Evolutionary conservation across 2,113 vertebrate genomes (phyloP).

Genomic region (Clinocottus analis): DNA sequence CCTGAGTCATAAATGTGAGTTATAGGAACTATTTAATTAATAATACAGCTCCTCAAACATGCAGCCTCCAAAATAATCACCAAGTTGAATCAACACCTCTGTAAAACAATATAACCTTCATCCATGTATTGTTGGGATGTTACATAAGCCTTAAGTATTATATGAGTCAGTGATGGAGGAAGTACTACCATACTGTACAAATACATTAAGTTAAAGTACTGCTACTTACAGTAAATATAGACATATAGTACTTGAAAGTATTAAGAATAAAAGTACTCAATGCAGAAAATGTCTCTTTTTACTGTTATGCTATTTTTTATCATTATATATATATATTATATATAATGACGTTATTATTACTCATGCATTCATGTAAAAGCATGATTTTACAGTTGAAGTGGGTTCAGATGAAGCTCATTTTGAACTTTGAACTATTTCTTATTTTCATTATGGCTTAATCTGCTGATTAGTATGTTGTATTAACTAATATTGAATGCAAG

Average conservation of each 20-base stretch:
- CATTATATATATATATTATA: neutral
- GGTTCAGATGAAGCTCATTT: neutral
- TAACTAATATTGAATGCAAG: no score
- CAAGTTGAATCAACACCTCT: neutral
- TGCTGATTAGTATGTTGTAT: neutral
- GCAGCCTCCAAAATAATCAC: neutral
- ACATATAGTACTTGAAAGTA: neutral
- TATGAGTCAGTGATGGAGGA: no score
- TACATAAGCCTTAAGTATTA: no score
- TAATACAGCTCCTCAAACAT: neutral
- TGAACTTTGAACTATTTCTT: neutral
- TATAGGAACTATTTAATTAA: neutral
- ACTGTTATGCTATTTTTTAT: neutral
- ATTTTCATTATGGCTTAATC: neutral
- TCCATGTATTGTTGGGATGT: no score
- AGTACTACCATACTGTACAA: no score
- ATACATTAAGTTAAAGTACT: no score
- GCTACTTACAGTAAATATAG: no score
- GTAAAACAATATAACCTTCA: neutral
- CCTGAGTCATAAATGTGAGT: neutral
- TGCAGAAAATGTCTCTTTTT: neutral
- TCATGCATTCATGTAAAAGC: neutral
- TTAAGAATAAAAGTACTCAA: neutral
- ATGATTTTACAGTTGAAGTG: neutral
- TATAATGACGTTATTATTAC: neutral